Base-by-base conservation (phyloP, 1,140 invertebrate genomes). In the Lasaia peninsularis region DNA sequence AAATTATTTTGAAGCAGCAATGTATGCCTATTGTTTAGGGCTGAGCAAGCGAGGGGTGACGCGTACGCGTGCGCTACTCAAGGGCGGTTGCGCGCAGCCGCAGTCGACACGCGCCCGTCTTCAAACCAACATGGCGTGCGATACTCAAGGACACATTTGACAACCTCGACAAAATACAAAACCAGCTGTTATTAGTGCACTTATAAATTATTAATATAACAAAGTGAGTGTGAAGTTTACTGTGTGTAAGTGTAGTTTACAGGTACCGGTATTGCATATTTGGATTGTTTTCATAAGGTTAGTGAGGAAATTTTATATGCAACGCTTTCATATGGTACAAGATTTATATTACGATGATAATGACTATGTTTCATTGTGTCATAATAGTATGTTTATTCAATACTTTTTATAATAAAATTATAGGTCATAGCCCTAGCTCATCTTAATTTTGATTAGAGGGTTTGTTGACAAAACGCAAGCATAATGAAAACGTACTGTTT, bases 31-130 rank as follows among this genome's bases (percentile, higher is more conserved):
- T 53, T 20, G n/a, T 16, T 28, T 48, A 52, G 59, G 66, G 56
- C 56, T 57, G 59, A 56, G 65, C 53, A 52, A 56, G 40, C 56
- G 60, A 59, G 59, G 79, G 75, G 81, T 84, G 77, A 81, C 80
- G 79, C 77, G 76, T 50, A 34, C 16, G 52, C 31, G 52, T 78
- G 84, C 84, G 81, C 69, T 56, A 58, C 60, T 60, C 69, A 65
- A 77, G 75, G 84, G 81, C 78, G 74, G 80, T 71, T 65, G 71
- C 73, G 81, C 51, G 51, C 51, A 87, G 84, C 85, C 79, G 80
- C 51, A 87, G 84, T 87, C 79, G 80, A 73, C 80, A 80, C 81
- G 80, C 84, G 84, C 78, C 73, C 72, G 79, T 79, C 73, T 75
- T 72, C 69, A 70, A 79, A 72, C 69, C 73, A 83, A 84, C 78